These are phyloP conservation scores for Argentina silus DNA, from an alignment of 2,797 vertebrate species.

Conservation along the genomic window DNA sequence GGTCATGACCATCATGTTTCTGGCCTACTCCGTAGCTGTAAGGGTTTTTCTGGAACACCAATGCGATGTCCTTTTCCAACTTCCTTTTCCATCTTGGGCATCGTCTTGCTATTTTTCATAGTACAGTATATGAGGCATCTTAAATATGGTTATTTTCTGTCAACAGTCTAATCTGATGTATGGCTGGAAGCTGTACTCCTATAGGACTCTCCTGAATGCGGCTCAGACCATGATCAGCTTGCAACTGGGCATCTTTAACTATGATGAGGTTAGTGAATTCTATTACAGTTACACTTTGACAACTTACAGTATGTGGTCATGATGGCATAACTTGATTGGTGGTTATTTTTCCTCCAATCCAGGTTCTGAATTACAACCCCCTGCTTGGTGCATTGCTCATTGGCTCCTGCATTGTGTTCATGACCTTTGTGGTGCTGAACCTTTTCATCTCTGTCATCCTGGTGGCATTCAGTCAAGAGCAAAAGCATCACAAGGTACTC, in stretches of 20 bases:
- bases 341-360: conserved; percentile 21
- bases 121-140: neutral
- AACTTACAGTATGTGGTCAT: neutral
- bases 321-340: neutral
- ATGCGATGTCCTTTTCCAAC: too few species aligned
- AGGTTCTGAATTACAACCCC: conserved; percentile 93
- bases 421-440: conserved; percentile 97
- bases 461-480: conserved; percentile 94
- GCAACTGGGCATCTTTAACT: conserved; percentile 96
- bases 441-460: conserved; percentile 96
- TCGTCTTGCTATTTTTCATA: neutral
- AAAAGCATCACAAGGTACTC: conserved; percentile 87
- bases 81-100: neutral
- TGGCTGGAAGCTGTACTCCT: conserved; percentile 92
- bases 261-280: conserved; percentile 85
- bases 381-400: conserved; percentile 91
- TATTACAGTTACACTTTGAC: neutral
- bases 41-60: conserved; percentile 55
- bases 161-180: conserved; percentile 91
- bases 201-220: conserved; percentile 89
- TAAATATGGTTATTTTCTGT: conserved; percentile 10
- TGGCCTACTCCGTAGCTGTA: conserved; percentile 91
- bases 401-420: conserved; percentile 94
- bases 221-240: conserved; percentile 91
- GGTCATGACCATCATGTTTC: conserved; percentile 90